Conservation (phyloP, 2,797 vertebrate genomes). For the Chloroceryle amazona region DNA sequence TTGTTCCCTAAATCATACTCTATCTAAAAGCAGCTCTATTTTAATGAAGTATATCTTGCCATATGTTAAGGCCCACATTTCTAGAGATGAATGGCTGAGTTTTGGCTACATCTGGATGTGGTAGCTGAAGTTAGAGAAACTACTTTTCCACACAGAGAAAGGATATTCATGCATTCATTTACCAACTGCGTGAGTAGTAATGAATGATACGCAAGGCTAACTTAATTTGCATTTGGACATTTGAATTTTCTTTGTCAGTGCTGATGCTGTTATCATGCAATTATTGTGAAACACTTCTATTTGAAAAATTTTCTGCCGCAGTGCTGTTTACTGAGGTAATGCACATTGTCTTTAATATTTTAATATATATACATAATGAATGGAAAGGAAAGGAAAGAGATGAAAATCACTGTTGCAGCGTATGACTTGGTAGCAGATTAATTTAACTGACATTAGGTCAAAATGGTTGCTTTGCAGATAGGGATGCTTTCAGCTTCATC, state of each 20-base stretch:
- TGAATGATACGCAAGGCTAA: constrained; percentile 3
- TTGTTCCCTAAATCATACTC: constrained; percentile 12
- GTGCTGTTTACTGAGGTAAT: constrained; percentile 17
- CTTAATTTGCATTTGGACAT: constrained; percentile 40
- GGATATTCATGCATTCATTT: neutral
- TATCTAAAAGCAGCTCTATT: neutral
- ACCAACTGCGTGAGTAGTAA: neutral
- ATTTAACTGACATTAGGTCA: neutral
- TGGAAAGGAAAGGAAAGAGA: neutral
- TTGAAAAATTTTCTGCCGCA: neutral
- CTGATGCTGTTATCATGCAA: constrained; percentile 4
- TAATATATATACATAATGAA: constrained; percentile 24
- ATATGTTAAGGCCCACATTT: neutral
- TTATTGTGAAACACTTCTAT: constrained; percentile 11
- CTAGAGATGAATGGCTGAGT: neutral
- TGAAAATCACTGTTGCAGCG: neutral
- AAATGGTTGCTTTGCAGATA: neutral
- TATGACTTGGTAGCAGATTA: neutral
- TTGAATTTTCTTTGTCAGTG: constrained; percentile 40
- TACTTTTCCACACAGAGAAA: neutral
- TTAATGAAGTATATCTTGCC: neutral
- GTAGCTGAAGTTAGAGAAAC: neutral
- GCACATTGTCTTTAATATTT: constrained; percentile 18
- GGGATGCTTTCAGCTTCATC: neutral
- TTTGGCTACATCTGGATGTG: neutral